phyloP scores from a whole-genome alignment of 2,113 vertebrate species.

The Odobenus rosmarus region DNA sequence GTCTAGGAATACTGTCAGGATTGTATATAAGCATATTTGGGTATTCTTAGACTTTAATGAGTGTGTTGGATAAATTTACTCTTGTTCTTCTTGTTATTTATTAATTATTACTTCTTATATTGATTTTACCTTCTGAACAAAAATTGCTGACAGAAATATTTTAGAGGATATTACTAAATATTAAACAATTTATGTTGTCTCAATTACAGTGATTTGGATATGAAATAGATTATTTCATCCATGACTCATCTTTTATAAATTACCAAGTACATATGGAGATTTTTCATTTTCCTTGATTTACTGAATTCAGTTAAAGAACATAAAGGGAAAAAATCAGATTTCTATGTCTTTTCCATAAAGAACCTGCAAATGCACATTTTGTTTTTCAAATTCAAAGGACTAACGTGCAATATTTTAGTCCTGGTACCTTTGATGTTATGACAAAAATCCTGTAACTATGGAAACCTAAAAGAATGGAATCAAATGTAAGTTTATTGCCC shows the following conservation, averaged over 20 bases:
- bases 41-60: neutral
- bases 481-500: conserved; percentile 77
- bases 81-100: neutral
- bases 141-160: conserved; percentile 8
- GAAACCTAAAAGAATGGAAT: neutral
- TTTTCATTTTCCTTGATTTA: conserved; percentile 42
- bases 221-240: neutral
- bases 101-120: neutral
- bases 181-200: neutral
- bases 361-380: neutral
- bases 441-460: conserved; percentile 41
- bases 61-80: neutral
- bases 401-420: neutral
- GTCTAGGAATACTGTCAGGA: neutral
- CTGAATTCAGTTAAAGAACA: conserved; percentile 27
- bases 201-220: neutral
- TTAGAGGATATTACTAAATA: neutral
- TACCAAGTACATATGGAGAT: neutral
- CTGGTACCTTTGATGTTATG: neutral
- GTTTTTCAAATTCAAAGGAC: conserved; percentile 16
- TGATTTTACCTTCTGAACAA: conserved; percentile 49
- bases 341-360: neutral
- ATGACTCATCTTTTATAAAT: conserved; percentile 36
- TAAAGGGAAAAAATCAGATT: neutral
- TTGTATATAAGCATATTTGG: neutral